Conservation (phyloP, 37 sponge, comb jelly and placozoan genomes). For the Amphimedon queenslandica region DNA sequence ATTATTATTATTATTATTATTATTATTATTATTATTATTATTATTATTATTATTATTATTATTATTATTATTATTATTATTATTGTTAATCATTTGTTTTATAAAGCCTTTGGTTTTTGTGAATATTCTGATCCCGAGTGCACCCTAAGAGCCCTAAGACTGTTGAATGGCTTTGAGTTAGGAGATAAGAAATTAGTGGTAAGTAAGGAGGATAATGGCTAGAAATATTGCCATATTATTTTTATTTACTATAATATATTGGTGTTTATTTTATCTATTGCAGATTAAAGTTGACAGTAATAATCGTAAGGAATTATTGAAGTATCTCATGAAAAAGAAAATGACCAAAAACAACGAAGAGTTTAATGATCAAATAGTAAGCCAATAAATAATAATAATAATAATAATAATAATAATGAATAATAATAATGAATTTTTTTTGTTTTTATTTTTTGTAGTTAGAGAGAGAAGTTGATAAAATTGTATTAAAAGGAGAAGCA, state of each 20-base stretch:
- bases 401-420: too few relatives aligned
- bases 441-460: slow-evolving; percentile 11
- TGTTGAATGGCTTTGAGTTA: slow-evolving; percentile 69
- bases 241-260: not conserved
- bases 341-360: slow-evolving; percentile 16
- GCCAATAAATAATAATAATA: too few relatives aligned
- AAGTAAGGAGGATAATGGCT: slow-evolving; percentile 7
- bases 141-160: slow-evolving; percentile 84
- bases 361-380: slow-evolving; percentile 35
- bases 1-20: not conserved
- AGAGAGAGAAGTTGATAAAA: slow-evolving; percentile 35
- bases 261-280: not conserved
- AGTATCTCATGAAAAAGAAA: slow-evolving; percentile 69
- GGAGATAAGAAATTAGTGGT: slow-evolving; percentile 86
- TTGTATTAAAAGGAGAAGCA: slow-evolving; percentile 19
- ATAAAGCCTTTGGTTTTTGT: slow-evolving; percentile 96
- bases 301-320: slow-evolving; percentile 69
- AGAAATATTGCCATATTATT: not conserved
- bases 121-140: slow-evolving; percentile 94
- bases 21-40: too few relatives aligned
- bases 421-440: not conserved
- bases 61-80: too few relatives aligned
- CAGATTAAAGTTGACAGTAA: slow-evolving; percentile 90
- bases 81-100: too few relatives aligned
- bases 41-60: too few relatives aligned